A percentile compares a stretch with the other conserved stretches of the same genome.
Conservation (phyloP, 2,113 vertebrate genomes). For the Candoia aspera region DNA sequence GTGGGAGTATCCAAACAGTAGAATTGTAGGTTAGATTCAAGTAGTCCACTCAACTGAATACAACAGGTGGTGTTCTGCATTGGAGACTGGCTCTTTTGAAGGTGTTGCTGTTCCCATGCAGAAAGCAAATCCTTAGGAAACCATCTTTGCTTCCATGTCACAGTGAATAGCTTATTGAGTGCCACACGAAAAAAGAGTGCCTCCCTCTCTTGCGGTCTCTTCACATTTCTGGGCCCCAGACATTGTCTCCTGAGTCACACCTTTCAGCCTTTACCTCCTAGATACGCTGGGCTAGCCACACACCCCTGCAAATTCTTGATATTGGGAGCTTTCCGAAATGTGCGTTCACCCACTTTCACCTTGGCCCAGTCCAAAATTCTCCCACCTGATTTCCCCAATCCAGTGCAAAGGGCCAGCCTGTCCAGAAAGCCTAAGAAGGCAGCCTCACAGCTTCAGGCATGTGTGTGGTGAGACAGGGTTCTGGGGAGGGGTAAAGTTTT, state of each 20-base stretch:
- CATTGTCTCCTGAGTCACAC: neutral
- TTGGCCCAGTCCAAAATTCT: too few species aligned
- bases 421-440: too few species aligned
- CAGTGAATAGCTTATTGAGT: neutral
- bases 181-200: neutral
- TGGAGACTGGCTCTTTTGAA: neutral
- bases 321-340: too few species aligned
- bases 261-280: neutral
- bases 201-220: neutral
- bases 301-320: too few species aligned
- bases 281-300: too few species aligned
- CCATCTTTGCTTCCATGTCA: neutral
- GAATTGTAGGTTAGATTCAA: neutral
- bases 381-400: too few species aligned
- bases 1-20: neutral
- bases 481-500: too few species aligned
- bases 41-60: neutral
- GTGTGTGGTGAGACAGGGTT: too few species aligned
- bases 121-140: neutral
- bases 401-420: too few species aligned
- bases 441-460: too few species aligned
- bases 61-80: neutral
- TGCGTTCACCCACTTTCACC: too few species aligned
- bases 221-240: neutral
- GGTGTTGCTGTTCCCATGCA: neutral